Conservation (phyloP, 2,888 invertebrate genomes). For the Osmoderma eremita region DNA sequence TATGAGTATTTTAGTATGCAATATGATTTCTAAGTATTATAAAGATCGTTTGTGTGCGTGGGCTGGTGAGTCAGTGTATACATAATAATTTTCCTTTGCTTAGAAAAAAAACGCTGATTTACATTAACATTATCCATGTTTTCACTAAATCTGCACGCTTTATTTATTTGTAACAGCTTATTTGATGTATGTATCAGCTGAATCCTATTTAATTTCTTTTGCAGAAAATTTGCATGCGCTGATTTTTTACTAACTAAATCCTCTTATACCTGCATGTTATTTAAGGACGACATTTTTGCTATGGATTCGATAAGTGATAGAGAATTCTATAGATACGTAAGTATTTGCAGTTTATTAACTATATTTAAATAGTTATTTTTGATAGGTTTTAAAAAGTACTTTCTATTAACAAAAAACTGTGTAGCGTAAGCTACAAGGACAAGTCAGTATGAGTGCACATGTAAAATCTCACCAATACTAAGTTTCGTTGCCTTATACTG, state of each 20-base stretch:
- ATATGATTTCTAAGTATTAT: constrained; percentile 9
- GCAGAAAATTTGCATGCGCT: constrained; percentile 59
- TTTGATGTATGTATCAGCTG: too few species aligned
- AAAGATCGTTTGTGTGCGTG: constrained; percentile 14
- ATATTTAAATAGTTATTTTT: too few species aligned
- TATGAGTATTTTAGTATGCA: constrained; percentile 9
- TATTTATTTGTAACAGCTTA: neutral
- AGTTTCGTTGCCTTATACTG: constrained; percentile 8
- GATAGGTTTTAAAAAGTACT: too few species aligned
- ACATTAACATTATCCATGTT: constrained; percentile 2
- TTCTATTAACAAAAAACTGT: too few species aligned
- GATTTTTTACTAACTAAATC: constrained; percentile 46
- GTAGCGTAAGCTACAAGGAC: constrained; percentile 14
- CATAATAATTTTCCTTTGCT: constrained; percentile 5
- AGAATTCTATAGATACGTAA: constrained; percentile 59
- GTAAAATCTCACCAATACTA: constrained; percentile 17
- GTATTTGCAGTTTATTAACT: constrained; percentile 47
- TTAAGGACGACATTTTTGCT: constrained; percentile 24
- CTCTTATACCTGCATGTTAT: constrained; percentile 40
- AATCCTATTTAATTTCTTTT: constrained; percentile 47
- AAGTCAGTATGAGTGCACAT: neutral
- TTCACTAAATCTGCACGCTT: neutral
- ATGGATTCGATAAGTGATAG: constrained; percentile 49
- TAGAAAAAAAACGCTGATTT: constrained; percentile 4
- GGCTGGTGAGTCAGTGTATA: constrained; percentile 25